phyloP scores from a whole-genome alignment of 2,888 invertebrate genomes.

The Baronia brevicornis region DNA sequence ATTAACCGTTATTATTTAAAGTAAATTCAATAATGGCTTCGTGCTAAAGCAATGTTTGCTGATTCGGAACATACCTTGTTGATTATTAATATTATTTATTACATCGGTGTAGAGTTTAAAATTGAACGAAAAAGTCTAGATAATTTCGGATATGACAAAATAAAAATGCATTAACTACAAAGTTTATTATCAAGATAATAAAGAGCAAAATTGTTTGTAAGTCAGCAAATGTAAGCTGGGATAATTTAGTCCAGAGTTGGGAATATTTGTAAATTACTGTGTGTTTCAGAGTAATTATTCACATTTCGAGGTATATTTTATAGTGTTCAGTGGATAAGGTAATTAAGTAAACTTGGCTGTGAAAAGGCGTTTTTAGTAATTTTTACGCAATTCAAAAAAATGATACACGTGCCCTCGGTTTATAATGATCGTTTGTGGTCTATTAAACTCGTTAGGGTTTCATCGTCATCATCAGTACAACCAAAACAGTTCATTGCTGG shows the following conservation, averaged over 20 bases:
- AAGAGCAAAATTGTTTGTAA: conserved; percentile 14
- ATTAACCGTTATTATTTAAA: conserved; percentile 75
- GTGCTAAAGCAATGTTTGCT: conserved; percentile 65
- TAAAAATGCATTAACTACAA: conserved; percentile 11
- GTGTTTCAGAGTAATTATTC: conserved; percentile 5
- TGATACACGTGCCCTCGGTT: no score
- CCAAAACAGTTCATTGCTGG: no score
- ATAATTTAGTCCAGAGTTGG: conserved; percentile 11
- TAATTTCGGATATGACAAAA: conserved; percentile 3
- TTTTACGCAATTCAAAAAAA: no score
- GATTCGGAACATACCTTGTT: conserved; percentile 32
- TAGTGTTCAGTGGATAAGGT: conserved; percentile 22
- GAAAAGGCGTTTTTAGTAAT: no score
- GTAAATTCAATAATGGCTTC: conserved; percentile 73
- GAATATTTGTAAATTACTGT: conserved; percentile 20
- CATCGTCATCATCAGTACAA: no score
- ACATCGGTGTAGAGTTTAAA: conserved; percentile 26
- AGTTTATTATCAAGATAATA: conserved; percentile 1
- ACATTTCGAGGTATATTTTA: background rate
- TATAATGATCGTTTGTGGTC: conserved; percentile 8
- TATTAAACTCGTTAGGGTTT: conserved; percentile 11
- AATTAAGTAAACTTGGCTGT: no score
- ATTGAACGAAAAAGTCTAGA: conserved; percentile 25
- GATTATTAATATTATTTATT: conserved; percentile 29
- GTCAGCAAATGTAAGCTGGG: conserved; percentile 9